Evolutionary conservation across 2,888 invertebrate genomes (phyloP), one percentile per base, ranked within the genome.

Genomic region (Eupithecia subumbrata): DNA sequence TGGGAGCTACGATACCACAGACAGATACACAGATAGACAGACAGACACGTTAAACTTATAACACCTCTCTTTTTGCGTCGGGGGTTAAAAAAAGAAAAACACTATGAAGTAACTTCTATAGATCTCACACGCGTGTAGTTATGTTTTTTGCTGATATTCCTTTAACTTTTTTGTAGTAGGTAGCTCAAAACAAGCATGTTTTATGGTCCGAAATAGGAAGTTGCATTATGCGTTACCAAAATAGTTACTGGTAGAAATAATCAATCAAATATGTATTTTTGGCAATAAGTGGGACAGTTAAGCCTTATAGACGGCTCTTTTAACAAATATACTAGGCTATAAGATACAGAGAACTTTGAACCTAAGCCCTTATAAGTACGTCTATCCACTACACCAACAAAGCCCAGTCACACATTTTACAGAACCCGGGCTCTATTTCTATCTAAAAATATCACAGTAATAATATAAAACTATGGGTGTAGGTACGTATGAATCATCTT

Each of bases 391-490:
- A 64, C 30, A 14, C 7, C 63, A 30, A 16, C 34, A 64, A 0
- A 64, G 64, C 34, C 12, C 34, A 34, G 30, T 18, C 64, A 2
- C 16, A 30, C 64, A 64, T 30, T 43, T 40, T 22, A 18, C 43
- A 40, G 25, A 22, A 68, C 67, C 37, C 67, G 14, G 7, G 14
- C 68, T 16, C 22, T 22, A 43, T 22, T 34, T 30, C 37, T 69
- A n/a, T n/a, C n/a, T n/a, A n/a, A 45, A 63, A 74, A 72, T 66
- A 74, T 45, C 71, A 60, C 68, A 70, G 81, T 83, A 83, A 84
- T 84, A 83, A 83, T 87, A 89, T 90, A 89, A 89, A 91, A 90
- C 91, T 91, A 92, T 92, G 88, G 91, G 88, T 90, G 80, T 88
- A 87, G 84, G 76, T 80, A 83, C 72, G 40, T 43, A 86, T 92